Percentiles rank a stretch among this genome's conserved stretches.
These are phyloP conservation scores for Virgularia gustaviana DNA, from an alignment of 92 coral and sea anemone genomes.

Conservation along the genomic window DNA sequence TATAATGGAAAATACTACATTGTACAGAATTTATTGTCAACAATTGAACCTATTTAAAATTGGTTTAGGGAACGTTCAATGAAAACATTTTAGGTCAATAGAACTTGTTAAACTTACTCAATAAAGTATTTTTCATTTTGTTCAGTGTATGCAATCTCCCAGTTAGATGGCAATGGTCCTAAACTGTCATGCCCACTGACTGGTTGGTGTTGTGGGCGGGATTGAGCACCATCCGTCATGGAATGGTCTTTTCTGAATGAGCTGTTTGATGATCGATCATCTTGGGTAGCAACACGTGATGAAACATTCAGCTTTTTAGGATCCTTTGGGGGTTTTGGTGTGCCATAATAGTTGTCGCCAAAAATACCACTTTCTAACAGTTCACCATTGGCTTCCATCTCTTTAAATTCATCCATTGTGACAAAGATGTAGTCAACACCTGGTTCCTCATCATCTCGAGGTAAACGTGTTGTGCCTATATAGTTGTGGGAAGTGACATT, in stretches of 20 bases:
- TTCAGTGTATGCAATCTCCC: conserved; percentile 94
- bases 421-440: conserved; percentile 88
- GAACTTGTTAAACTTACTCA: conserved; percentile 56
- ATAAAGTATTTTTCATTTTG: conserved; percentile 84
- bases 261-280: conserved; percentile 29
- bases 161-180: conserved; percentile 81
- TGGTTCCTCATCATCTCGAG: conserved; percentile 86
- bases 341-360: conserved; percentile 91
- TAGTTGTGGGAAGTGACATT: too few relatives aligned
- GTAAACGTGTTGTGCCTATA: conserved; percentile 84
- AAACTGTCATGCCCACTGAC: too few relatives aligned
- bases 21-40: neutral
- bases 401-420: conserved; percentile 63
- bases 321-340: conserved; percentile 88
- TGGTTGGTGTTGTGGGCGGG: conserved; percentile 19
- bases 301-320: conserved; percentile 31
- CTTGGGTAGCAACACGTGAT: neutral
- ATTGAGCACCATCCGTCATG: conserved; percentile 30
- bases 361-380: conserved; percentile 85
- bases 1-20: neutral
- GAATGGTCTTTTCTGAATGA: conserved; percentile 21
- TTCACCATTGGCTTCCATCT: conserved; percentile 70
- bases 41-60: neutral
- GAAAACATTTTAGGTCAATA: neutral
- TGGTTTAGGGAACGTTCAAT: neutral